Evolutionary conservation across 2,888 invertebrate genomes (phyloP).

Genomic region (Lepidonotus clava): DNA sequence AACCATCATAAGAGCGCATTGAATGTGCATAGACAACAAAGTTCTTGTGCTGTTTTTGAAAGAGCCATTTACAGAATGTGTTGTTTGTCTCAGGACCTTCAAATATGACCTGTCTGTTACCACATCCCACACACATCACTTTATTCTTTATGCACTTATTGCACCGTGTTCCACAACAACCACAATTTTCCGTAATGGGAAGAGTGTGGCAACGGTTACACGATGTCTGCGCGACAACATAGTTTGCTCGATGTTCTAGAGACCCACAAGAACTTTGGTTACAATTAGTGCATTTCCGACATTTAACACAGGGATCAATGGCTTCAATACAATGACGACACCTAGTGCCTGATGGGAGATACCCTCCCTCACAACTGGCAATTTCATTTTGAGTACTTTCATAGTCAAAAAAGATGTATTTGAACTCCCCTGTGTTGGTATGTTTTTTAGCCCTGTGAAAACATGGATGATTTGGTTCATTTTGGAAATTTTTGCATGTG

Average conservation of each 20-base stretch:
- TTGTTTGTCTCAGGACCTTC: background rate
- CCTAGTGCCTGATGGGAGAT: background rate
- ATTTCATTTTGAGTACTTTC: slow-evolving; percentile 13
- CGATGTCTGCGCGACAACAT: background rate
- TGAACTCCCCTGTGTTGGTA: background rate
- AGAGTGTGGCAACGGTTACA: background rate
- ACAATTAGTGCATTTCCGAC: slow-evolving; percentile 11
- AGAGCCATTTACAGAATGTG: slow-evolving; percentile 37
- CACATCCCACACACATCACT: background rate
- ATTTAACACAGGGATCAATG: background rate
- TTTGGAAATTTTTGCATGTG: background rate
- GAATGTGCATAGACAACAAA: slow-evolving; percentile 58
- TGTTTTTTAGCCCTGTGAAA: background rate
- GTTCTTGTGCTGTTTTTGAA: background rate
- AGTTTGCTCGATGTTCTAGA: background rate
- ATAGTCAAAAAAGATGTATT: slow-evolving; percentile 24
- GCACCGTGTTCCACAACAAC: background rate
- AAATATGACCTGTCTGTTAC: slow-evolving; percentile 17
- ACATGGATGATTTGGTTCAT: background rate
- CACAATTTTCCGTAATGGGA: background rate
- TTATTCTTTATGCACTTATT: background rate
- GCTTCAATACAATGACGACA: background rate
- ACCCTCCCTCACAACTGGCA: background rate
- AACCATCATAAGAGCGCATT: slow-evolving; percentile 54
- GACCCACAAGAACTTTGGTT: background rate